Base-by-base conservation (phyloP, 1,140 invertebrate species). In the Zaprionus ornatus region DNA sequence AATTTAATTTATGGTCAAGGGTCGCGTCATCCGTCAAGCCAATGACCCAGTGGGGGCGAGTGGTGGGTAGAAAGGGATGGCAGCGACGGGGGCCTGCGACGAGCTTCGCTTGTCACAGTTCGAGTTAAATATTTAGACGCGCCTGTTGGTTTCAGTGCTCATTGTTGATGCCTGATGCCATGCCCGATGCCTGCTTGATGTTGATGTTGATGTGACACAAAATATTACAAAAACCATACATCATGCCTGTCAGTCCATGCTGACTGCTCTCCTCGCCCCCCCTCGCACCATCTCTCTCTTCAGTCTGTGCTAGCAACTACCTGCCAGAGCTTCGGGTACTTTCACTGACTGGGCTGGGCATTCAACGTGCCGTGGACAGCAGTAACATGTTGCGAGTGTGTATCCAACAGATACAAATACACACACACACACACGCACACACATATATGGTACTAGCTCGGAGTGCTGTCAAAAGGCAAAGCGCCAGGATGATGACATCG, bases 161-260 rank as follows among this genome's bases (percentile, higher is more conserved):
- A 56, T 32, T 63, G 66, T 70, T 73, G 69, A 25, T 72, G 68
- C 59, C 45, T 56, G 61, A 42, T 70, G 50, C 32, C 54, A 25
- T 66, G 50, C 45, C 15, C 35, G 55, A 27, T 52, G 59, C 7
- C 29, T 55, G 50, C 32, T n/a, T 57, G 61, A 59, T 59, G 71
- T 45, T 69, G 72, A 70, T 75, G 79, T 82, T 82, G 83, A 82
- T 86, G 79, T 86, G 83, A 87, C 83, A 86, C 63, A 77, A 86
- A 86, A 88, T 87, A 86, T 86, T 87, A 83, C 80, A 83, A 73
- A 82, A 73, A 72, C 77, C 83, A 86, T 86, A 88, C 84, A 86
- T 86, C 83, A 86, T 54, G 77, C 35, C 80, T 86, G 80, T 86
- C 83, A 88, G 19, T n/a, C 40, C 50, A 29, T 9, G 40, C 29